phyloP scores from a whole-genome alignment of 2,113 vertebrate species.

The Catharus minimus region DNA sequence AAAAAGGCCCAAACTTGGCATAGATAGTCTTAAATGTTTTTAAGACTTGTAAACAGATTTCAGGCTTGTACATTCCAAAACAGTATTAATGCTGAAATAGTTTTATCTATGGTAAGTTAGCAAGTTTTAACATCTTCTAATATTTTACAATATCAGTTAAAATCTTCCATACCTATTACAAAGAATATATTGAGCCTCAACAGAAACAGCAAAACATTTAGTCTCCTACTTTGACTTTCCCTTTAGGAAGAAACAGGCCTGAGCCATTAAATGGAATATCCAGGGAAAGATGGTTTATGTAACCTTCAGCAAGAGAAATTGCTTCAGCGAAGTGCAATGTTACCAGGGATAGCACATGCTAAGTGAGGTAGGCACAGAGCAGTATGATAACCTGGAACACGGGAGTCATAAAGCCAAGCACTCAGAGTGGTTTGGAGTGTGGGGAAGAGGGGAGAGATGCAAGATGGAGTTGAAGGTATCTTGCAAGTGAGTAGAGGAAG shows the following conservation, averaged over 20 bases:
- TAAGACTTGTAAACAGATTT: neutral
- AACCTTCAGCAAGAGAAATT: neutral
- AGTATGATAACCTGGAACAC: neutral
- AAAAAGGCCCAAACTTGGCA: neutral
- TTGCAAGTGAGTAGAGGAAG: neutral
- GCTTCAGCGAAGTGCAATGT: neutral
- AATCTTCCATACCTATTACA: neutral
- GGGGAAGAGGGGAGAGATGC: accelerated
- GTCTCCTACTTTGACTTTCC: neutral
- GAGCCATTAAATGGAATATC: neutral
- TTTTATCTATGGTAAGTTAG: neutral
- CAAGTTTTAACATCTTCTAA: neutral
- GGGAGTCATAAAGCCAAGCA: neutral
- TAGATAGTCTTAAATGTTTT: neutral
- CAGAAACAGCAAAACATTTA: neutral
- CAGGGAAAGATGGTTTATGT: neutral
- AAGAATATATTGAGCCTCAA: neutral
- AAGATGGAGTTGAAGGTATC: neutral
- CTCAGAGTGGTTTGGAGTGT: neutral
- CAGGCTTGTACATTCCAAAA: neutral
- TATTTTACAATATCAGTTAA: neutral
- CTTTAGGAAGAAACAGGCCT: neutral
- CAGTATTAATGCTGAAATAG: neutral
- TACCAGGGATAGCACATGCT: neutral
- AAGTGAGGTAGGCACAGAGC: neutral